A percentile compares a stretch with the other conserved stretches of the same genome.
phyloP scores from a whole-genome alignment of 2,797 vertebrate species.

The Netta rufina region DNA sequence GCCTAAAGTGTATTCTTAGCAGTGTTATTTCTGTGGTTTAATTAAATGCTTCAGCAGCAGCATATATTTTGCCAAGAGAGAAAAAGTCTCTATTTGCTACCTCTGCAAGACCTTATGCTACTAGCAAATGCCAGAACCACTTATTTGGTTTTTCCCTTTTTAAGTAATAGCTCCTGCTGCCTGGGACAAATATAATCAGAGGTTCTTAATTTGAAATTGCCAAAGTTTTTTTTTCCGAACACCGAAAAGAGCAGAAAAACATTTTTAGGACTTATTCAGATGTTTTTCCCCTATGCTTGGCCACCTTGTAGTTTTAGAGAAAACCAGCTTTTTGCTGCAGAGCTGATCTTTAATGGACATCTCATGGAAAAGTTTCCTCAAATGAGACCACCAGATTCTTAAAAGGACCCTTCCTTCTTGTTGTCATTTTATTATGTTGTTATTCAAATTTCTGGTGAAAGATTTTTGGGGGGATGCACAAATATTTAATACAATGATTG shows the following conservation, averaged over 20 bases:
- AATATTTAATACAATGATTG: neutral
- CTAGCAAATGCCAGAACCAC: slow-evolving; percentile 30
- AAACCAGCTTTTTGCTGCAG: neutral
- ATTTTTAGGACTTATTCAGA: neutral
- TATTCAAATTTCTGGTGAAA: neutral
- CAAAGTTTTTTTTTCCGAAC: neutral
- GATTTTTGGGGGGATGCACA: neutral
- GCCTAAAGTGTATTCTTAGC: neutral
- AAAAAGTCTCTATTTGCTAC: neutral
- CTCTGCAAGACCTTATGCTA: neutral
- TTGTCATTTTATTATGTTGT: neutral
- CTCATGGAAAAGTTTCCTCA: neutral
- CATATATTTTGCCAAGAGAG: neutral
- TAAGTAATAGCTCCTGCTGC: neutral
- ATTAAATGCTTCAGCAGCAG: slow-evolving; percentile 20
- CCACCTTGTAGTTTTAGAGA: neutral
- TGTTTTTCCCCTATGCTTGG: neutral
- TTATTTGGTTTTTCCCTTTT: neutral
- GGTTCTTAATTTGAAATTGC: neutral
- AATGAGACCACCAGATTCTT: neutral
- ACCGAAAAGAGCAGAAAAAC: neutral
- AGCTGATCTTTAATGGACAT: neutral
- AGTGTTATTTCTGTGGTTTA: slow-evolving; percentile 21
- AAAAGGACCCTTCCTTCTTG: neutral
- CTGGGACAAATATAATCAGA: neutral